phyloP scores from a whole-genome alignment of 2,888 invertebrate genomes.

The Drosophila birchii region DNA sequence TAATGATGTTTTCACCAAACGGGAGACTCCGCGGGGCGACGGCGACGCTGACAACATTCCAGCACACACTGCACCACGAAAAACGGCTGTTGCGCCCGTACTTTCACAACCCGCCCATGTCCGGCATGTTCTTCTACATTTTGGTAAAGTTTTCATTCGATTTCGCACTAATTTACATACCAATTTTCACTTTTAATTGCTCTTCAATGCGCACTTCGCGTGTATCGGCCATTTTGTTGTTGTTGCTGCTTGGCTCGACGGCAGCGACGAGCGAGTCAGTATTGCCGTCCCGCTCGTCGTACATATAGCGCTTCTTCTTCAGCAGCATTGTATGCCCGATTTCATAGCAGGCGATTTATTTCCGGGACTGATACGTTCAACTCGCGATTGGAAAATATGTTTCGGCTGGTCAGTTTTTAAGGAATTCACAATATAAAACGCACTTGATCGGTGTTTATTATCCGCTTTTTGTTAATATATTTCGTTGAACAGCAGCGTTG shows the following conservation, averaged over 20 bases:
- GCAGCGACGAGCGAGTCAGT: constrained; percentile 63
- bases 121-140: constrained; percentile 29
- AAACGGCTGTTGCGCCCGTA: constrained; percentile 42
- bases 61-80: constrained; percentile 62
- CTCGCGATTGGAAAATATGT: constrained; percentile 12
- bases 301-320: constrained; percentile 82
- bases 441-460: not conserved
- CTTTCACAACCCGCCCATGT: constrained; percentile 17
- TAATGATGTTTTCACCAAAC: constrained; percentile 28
- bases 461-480: not conserved
- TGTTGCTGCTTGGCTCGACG: constrained; percentile 73
- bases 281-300: constrained; percentile 77
- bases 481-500: not conserved
- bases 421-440: not conserved
- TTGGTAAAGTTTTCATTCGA: constrained; percentile 48
- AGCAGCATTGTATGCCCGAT: constrained; percentile 78
- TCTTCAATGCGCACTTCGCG: constrained; percentile 96
- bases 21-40: constrained; percentile 24
- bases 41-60: constrained; percentile 75
- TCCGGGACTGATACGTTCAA: constrained; percentile 28
- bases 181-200: constrained; percentile 97
- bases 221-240: constrained; percentile 93
- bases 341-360: constrained; percentile 34
- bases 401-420: not conserved
- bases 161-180: constrained; percentile 87